Conservation (phyloP, 1,140 invertebrate species). For the Pissodes strobi region DNA sequence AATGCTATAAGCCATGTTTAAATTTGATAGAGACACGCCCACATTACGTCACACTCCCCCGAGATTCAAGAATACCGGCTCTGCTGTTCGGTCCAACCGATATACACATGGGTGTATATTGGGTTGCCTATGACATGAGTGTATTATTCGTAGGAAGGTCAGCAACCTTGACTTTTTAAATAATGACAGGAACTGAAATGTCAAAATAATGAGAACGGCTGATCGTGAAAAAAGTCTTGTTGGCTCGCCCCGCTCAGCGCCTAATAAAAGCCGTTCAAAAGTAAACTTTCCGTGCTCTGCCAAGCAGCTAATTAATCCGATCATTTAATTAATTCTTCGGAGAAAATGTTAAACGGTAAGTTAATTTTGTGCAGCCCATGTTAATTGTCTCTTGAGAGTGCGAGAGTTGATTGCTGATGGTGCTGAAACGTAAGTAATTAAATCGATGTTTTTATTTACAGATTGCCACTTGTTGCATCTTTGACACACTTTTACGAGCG, state of each 20-base stretch:
- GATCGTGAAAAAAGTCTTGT: too few species aligned
- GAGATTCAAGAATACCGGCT: too few species aligned
- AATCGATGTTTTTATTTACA: slow-evolving; percentile 18
- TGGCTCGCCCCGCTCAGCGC: too few species aligned
- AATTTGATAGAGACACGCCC: too few species aligned
- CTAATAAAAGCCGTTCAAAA: too few species aligned
- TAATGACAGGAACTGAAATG: slow-evolving; percentile 27
- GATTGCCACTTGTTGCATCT: slow-evolving; percentile 12
- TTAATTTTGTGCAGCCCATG: background rate
- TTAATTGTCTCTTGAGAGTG: background rate
- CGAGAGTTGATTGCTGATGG: too few species aligned
- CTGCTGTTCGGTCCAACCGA: too few species aligned
- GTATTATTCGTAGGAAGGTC: slow-evolving; percentile 15
- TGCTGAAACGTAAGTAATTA: slow-evolving; percentile 19
- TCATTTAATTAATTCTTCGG: slow-evolving; percentile 8
- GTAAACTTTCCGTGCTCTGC: too few species aligned
- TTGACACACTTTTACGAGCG: background rate
- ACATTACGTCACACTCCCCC: too few species aligned
- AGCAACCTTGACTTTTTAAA: slow-evolving; percentile 17
- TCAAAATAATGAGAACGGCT: slow-evolving; percentile 28
- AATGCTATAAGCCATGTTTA: too few species aligned
- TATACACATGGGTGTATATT: background rate
- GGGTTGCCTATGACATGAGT: slow-evolving; percentile 7
- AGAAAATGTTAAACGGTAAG: slow-evolving; percentile 18
- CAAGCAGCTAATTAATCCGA: background rate